These are phyloP conservation scores for Drosophila borealis DNA, from an alignment of 2,888 invertebrate genomes.

Conservation along the genomic window DNA sequence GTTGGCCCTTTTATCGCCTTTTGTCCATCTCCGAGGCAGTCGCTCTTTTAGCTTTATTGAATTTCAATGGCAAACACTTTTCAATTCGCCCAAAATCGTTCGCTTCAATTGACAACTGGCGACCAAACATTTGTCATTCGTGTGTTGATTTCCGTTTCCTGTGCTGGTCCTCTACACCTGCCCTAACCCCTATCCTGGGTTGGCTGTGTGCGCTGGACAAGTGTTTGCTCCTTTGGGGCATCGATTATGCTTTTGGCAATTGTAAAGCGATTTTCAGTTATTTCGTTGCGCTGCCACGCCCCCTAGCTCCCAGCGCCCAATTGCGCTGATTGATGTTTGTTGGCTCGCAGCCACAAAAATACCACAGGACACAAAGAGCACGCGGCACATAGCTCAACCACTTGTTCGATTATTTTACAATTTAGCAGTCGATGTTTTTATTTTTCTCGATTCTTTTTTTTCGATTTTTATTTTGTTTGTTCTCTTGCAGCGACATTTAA, in stretches of 20 bases:
- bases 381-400: conserved; percentile 49
- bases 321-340: conserved; percentile 70
- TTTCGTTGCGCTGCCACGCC: conserved; percentile 55
- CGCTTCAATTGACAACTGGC: conserved; percentile 61
- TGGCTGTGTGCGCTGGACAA: conserved; percentile 44
- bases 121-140: conserved; percentile 83
- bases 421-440: conserved; percentile 65
- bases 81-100: conserved; percentile 49
- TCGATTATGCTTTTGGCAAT: conserved; percentile 84
- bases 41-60: conserved; percentile 36
- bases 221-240: conserved; percentile 85
- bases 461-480: conserved; percentile 16
- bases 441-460: conserved; percentile 37
- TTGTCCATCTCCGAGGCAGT: conserved; percentile 27
- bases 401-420: conserved; percentile 82
- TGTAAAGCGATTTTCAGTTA: conserved; percentile 84
- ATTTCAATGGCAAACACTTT: conserved; percentile 43
- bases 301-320: conserved; percentile 14
- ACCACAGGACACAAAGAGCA: conserved; percentile 59
- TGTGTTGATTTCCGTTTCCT: conserved; percentile 84
- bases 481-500: conserved; percentile 56
- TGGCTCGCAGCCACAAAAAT: conserved; percentile 67
- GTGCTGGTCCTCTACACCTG: not conserved
- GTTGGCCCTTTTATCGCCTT: conserved; percentile 68
- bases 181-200: not conserved